Base-by-base conservation (phyloP, 2,888 invertebrate genomes). In the Synanthedon tipuliformis region DNA sequence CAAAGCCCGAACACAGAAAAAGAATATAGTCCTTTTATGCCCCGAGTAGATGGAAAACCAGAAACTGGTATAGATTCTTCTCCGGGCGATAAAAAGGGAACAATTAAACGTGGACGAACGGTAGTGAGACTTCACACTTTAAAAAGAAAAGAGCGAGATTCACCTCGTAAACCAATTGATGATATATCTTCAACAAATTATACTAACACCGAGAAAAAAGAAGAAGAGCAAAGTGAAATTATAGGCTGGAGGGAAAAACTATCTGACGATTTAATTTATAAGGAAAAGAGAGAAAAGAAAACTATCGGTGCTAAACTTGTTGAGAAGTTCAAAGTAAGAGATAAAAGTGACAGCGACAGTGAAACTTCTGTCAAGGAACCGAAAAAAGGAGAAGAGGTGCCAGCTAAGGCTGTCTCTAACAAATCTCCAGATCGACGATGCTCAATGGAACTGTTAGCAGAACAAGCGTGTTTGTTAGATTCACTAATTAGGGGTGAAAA, bases 71-170 rank as follows among this genome's bases (percentile, higher is more conserved):
- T 85, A 48, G 82, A 78, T 65, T 80, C 84, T 2, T 83, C 86
- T 8, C 80, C 82, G 3, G 83, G 83, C 8, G 56, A 55, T 0
- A 66, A 76, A 55, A 79, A 90, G 54, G 88, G 89, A 55, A 90
- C 91, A 0, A 93, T 94, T 60, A 90, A 91, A 66, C 88, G 95
- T 11, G 93, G 93, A 56, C 88, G 94, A 41, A 89, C 93, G 1
- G 92, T 94, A 16, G 93, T 95, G 10, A 88, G 94, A 52, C 81
- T 95, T 48, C 92, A 92, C 59, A 94, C 94, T 1, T 85, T 92
- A 27, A 87, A 84, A 63, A 77, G 81, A 56, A 82, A 79, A 65
- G 82, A 82, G 55, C 82, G 83, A 65, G 80, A 88, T 60, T 89
- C 89, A 13, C 82, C 83, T 41, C 79, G 81, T 10, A 82, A 81